These are phyloP conservation scores for Mesodorylaimus sp. DNA, from an alignment of 2,888 invertebrate genomes.

Conservation along the genomic window DNA sequence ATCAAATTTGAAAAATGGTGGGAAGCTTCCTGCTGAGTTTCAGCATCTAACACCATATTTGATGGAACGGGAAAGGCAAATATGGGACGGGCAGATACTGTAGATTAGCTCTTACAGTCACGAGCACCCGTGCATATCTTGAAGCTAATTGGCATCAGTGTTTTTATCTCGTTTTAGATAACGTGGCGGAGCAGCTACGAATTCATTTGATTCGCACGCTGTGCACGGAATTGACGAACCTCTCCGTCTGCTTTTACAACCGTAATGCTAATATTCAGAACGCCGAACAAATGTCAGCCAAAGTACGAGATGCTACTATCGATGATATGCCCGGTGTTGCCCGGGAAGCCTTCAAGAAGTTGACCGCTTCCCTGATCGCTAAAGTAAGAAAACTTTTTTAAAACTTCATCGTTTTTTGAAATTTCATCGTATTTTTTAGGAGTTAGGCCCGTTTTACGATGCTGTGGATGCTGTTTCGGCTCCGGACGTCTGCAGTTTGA, in stretches of 20 bases:
- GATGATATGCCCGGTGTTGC: background rate
- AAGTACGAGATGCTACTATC: slow-evolving; percentile 5
- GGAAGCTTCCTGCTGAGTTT: no score
- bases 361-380: background rate
- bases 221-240: slow-evolving; percentile 31
- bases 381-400: background rate
- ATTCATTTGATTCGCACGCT: slow-evolving; percentile 31
- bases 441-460: slow-evolving; percentile 14
- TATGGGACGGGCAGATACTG: no score
- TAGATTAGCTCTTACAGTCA: no score
- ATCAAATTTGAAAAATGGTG: no score
- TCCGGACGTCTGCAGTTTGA: slow-evolving; percentile 12
- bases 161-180: slow-evolving; percentile 8
- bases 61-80: no score
- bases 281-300: background rate
- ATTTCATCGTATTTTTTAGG: background rate
- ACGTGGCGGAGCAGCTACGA: slow-evolving; percentile 17
- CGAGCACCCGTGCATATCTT: background rate
- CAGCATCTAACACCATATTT: no score
- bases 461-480: slow-evolving; percentile 12
- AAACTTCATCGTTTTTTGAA: slow-evolving; percentile 1
- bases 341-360: background rate
- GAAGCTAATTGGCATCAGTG: background rate
- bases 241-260: slow-evolving; percentile 18
- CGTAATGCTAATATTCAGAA: slow-evolving; percentile 3